Base-by-base conservation (phyloP, 2,797 vertebrate species). In the Fistularia commersonii region DNA sequence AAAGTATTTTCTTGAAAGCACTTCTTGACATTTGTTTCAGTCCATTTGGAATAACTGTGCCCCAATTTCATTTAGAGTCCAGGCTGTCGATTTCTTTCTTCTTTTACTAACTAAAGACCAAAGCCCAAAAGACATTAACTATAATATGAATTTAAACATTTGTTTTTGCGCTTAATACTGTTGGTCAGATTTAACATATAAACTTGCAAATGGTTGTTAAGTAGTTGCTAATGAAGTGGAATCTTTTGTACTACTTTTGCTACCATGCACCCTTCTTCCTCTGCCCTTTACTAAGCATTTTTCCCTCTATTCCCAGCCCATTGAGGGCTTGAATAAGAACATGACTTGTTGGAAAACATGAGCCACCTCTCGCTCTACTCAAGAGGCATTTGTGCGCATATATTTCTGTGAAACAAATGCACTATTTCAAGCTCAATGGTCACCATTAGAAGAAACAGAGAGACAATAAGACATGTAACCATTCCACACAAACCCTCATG, bases 281-380 rank as follows among this genome's bases (percentile, higher is more conserved):
- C 41, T 35, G 11, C 32, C 15, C 33, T 34, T 14, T 0, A 23
- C 14, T 11, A 7, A 41, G 42, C 15, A 1, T 44, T 43, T 61
- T 8, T 41, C 46, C 45, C 33, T 32, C 14, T 36, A 7, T 47
- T 6, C 12, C 58, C 37, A 14, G 13, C 61, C 42, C 54, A 64
- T 15, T 56, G 63, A 48, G 15, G 56, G 54, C 36, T 61, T 69
- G 45, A 36, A 48, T 61, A 70, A 80, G 52, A 61, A 41, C 45
- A 0, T 54, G 51, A 69, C 48, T 57, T 0, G 7, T 46, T 57
- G 55, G 69, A 70, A 67, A 66, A 74, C 46, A 60, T 60, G 57
- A 72, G 34, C 50, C 43, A 12, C 10, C n/a, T 32, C 48, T 23
- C 36, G 11, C 35, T 13, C 23, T 33, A 13, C 37, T 41, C 14